phyloP scores from a whole-genome alignment of 1,140 invertebrate species.

The Sitophilus oryzae region DNA sequence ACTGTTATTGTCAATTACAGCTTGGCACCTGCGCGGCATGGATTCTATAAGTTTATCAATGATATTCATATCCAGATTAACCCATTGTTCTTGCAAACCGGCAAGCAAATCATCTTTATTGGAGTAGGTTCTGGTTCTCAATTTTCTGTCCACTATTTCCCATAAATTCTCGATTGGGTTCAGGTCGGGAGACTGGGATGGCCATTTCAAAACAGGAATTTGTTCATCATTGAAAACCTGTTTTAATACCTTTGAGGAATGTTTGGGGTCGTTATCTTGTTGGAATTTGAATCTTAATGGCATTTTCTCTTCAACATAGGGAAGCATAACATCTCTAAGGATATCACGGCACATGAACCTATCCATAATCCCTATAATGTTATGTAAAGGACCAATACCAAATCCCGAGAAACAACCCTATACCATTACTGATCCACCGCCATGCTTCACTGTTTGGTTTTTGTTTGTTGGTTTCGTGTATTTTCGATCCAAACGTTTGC shows the following conservation, averaged over 20 bases:
- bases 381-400: constrained; percentile 3
- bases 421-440: constrained; percentile 25
- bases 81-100: background rate
- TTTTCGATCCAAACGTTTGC: constrained; percentile 12
- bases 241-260: constrained; percentile 24
- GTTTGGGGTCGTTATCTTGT: constrained; percentile 38
- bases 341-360: constrained; percentile 15
- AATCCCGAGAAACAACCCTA: constrained; percentile 22
- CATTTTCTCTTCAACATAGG: constrained; percentile 32
- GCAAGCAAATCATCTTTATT: constrained; percentile 4
- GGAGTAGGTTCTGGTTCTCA: background rate
- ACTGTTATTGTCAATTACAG: constrained; percentile 31
- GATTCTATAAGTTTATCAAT: constrained; percentile 23
- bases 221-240: constrained; percentile 22
- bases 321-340: constrained; percentile 19
- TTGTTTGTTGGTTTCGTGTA: constrained; percentile 24
- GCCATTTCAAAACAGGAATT: constrained; percentile 27
- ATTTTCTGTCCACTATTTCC: constrained; percentile 1
- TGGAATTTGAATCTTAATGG: constrained; percentile 33
- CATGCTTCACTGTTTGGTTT: constrained; percentile 27
- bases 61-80: background rate
- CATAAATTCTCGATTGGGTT: constrained; percentile 37
- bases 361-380: constrained; percentile 2
- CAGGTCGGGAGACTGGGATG: constrained; percentile 33
- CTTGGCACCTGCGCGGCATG: constrained; percentile 25